Evolutionary conservation across 2,888 invertebrate species (phyloP).

Genomic region (Trichopria drosophilae): DNA sequence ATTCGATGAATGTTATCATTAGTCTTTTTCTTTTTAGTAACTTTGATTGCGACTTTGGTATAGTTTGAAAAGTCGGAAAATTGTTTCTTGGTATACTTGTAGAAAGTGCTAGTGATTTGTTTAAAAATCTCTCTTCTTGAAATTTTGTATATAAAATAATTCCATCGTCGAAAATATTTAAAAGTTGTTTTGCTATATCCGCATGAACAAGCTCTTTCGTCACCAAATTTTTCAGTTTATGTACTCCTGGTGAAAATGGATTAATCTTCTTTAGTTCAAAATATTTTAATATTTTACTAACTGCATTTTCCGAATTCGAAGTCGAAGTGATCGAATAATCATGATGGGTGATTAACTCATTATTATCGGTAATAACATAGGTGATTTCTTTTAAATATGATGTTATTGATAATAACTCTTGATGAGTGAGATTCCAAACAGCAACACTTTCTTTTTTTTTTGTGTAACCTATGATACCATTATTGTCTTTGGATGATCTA

Average conservation of each 20-base stretch:
- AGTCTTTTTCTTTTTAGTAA: no score
- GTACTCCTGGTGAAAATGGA: background rate
- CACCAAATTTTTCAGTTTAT: conserved; percentile 7
- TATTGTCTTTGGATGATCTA: conserved; percentile 8
- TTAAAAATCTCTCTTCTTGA: conserved; percentile 1
- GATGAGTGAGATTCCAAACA: conserved; percentile 7
- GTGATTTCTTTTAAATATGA: conserved; percentile 2
- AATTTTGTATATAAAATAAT: background rate
- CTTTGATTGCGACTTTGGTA: no score
- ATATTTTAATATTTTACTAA: background rate
- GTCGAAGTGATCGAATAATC: background rate
- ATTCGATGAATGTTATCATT: no score
- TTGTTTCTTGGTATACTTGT: conserved; percentile 1
- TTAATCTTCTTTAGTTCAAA: background rate
- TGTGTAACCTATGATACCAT: conserved; percentile 19
- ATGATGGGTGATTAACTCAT: conserved; percentile 8
- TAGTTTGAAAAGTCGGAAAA: background rate
- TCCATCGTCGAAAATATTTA: conserved; percentile 7
- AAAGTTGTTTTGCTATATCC: background rate
- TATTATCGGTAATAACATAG: background rate
- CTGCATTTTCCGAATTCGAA: background rate
- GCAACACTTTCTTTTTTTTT: conserved; percentile 10
- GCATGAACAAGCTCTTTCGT: conserved; percentile 1
- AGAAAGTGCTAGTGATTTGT: conserved; percentile 3
- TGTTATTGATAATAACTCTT: background rate